phyloP scores from a whole-genome alignment of 2,113 vertebrate genomes.

The Accipiter virgatus region DNA sequence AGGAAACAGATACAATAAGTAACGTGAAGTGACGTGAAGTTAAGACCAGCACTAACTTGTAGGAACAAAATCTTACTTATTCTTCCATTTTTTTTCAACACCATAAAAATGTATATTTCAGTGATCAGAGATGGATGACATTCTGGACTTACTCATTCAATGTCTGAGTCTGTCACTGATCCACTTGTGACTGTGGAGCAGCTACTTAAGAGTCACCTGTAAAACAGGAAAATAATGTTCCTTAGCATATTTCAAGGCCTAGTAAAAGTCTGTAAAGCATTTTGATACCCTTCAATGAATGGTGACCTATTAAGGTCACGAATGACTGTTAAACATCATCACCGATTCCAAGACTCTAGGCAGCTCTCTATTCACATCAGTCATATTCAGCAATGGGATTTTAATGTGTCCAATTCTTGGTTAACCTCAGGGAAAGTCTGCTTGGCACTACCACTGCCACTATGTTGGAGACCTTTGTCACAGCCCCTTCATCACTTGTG shows the following conservation, averaged over 20 bases:
- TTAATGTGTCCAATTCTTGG: not conserved
- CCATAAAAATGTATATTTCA: not conserved
- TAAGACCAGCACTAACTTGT: not conserved
- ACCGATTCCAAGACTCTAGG: not conserved
- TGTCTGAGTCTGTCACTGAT: not conserved
- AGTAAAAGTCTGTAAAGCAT: not conserved
- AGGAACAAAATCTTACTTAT: not conserved
- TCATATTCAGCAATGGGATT: not conserved
- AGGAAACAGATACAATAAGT: not conserved
- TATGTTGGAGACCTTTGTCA: not conserved
- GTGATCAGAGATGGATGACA: not conserved
- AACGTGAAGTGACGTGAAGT: not conserved
- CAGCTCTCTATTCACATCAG: not conserved
- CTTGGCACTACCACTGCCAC: not conserved
- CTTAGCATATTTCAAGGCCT: not conserved
- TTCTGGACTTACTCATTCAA: accelerated
- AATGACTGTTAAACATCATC: not conserved
- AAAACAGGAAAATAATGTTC: not conserved
- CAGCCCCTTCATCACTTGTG: not conserved
- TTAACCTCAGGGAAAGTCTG: not conserved
- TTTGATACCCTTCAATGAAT: not conserved
- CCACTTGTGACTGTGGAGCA: not conserved
- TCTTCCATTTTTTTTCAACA: not conserved
- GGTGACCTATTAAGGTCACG: not conserved
- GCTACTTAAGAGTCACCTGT: not conserved